Conservation (phyloP, 2,113 vertebrate genomes). For the Sorex fumeus region DNA sequence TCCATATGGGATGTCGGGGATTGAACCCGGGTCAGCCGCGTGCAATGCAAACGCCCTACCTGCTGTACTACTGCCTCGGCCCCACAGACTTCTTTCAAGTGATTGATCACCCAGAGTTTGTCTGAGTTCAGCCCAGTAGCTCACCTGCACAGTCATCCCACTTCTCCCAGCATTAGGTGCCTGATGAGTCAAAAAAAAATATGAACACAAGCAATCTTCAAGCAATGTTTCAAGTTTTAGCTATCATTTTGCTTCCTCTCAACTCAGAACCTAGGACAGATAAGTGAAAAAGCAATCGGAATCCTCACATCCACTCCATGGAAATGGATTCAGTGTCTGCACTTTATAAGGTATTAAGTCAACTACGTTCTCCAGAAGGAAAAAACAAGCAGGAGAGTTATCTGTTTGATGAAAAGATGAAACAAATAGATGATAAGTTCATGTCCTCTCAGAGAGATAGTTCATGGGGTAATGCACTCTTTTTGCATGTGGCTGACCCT, state of each 20-base stretch:
- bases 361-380: constrained; percentile 69
- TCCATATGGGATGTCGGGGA: too few species aligned
- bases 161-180: constrained; percentile 88
- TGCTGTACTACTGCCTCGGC: too few species aligned
- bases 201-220: constrained; percentile 86
- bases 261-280: constrained; percentile 93
- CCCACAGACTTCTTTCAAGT: constrained; percentile 94
- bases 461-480: too few species aligned
- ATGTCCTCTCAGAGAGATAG: too few species aligned
- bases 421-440: constrained; percentile 80
- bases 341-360: constrained; percentile 33
- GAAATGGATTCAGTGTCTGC: constrained; percentile 81
- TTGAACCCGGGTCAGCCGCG: too few species aligned
- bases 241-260: constrained; percentile 91
- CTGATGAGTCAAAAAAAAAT: constrained; percentile 81
- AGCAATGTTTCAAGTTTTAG: constrained; percentile 88
- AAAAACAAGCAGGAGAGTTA: constrained; percentile 95
- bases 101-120: constrained; percentile 96
- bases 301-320: background rate
- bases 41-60: too few species aligned
- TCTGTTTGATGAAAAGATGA: constrained; percentile 91
- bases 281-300: constrained; percentile 93
- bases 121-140: constrained; percentile 93
- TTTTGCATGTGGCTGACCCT: too few species aligned
- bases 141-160: constrained; percentile 90